A percentile compares a stretch with the other conserved stretches of the same genome.
Conservation (phyloP, 2,888 invertebrate species). For the Seira sanloemensis region DNA sequence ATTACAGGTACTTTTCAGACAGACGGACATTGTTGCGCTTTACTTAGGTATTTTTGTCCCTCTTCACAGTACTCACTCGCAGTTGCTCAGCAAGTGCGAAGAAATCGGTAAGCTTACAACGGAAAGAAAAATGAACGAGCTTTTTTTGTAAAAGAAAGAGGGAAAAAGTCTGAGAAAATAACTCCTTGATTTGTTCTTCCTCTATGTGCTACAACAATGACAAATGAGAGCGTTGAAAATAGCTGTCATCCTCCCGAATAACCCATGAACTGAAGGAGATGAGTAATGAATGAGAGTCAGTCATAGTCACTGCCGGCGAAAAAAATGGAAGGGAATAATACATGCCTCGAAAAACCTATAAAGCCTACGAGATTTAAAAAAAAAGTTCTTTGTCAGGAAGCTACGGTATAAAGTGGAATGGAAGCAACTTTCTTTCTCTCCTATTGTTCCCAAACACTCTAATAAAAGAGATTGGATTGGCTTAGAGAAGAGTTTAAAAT, state of each 20-base stretch:
- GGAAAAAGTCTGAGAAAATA: conserved; percentile 24
- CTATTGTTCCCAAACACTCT: no score
- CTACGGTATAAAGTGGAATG: no score
- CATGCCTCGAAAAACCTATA: no score
- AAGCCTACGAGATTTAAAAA: no score
- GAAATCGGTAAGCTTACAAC: conserved; percentile 25
- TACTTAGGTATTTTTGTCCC: conserved; percentile 23
- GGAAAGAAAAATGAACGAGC: conserved; percentile 20
- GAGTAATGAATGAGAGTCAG: conserved; percentile 63
- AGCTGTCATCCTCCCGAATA: conserved; percentile 67
- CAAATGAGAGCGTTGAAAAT: conserved; percentile 68
- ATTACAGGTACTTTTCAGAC: no score
- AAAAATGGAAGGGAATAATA: no score
- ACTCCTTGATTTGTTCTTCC: conserved; percentile 58
- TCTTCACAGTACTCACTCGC: conserved; percentile 4
- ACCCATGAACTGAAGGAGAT: conserved; percentile 59
- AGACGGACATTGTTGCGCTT: no score
- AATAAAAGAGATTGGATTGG: no score
- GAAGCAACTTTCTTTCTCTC: no score
- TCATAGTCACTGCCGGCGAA: no score
- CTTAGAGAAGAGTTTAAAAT: no score
- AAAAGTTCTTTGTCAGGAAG: no score
- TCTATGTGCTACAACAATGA: conserved; percentile 64
- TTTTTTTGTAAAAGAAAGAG: conserved; percentile 8
- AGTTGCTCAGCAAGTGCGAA: conserved; percentile 11